Conservation (phyloP, 2,797 vertebrate genomes). For the Denticeps clupeoides region DNA sequence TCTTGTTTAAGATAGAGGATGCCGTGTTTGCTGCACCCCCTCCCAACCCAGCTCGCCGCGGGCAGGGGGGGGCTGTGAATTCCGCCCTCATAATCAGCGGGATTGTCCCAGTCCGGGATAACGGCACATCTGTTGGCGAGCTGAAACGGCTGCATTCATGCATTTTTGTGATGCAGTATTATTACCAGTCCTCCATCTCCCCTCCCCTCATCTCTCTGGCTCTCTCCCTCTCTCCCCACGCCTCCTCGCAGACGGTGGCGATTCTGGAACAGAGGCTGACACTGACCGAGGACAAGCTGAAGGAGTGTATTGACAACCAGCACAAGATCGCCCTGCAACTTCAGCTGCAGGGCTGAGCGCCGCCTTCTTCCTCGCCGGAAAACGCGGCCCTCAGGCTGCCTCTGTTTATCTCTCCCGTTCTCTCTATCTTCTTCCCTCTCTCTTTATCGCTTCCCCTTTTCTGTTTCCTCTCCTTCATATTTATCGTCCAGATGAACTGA, state of each 20-base stretch:
- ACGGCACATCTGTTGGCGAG: conserved; percentile 45
- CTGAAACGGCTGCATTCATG: conserved; percentile 42
- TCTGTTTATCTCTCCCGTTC: neutral
- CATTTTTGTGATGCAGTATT: conserved; percentile 24
- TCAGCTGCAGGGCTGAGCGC: conserved; percentile 12
- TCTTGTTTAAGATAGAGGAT: conserved; percentile 37
- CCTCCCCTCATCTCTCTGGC: neutral
- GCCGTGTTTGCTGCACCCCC: conserved; percentile 32
- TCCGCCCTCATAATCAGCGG: conserved; percentile 44
- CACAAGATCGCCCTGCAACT: conserved; percentile 66
- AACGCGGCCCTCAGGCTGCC: neutral
- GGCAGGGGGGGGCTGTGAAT: conserved; percentile 29
- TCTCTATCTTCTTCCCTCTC: neutral
- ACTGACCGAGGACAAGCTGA: conserved; percentile 86
- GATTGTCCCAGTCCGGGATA: conserved; percentile 40
- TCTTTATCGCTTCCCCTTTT: neutral
- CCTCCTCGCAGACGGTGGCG: conserved; percentile 52
- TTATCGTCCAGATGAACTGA: no score
- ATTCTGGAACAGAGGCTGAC: conserved; percentile 85
- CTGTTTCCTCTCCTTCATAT: no score
- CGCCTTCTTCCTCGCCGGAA: neutral
- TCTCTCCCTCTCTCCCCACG: neutral
- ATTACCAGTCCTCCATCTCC: conserved; percentile 8
- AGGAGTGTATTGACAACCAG: conserved; percentile 86
- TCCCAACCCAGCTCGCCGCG: conserved; percentile 7